These are phyloP conservation scores for Lacerta viridis DNA, from an alignment of 2,797 vertebrate species.

Conservation along the genomic window DNA sequence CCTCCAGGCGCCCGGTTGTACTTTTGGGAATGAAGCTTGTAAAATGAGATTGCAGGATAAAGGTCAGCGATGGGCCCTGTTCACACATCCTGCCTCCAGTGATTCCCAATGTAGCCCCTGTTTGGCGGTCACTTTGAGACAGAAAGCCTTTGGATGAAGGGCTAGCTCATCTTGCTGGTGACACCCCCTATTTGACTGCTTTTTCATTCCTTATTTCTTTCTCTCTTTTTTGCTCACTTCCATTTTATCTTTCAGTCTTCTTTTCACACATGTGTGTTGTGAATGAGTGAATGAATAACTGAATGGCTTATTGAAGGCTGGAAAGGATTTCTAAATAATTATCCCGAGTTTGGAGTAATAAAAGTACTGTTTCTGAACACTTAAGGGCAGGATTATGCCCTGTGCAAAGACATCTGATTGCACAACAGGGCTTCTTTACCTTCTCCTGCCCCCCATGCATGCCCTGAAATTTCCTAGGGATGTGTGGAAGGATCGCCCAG, in stretches of 20 bases:
- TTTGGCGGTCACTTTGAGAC: background rate
- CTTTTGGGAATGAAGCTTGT: constrained; percentile 20
- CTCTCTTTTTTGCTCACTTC: too few relatives aligned
- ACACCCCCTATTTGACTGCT: background rate
- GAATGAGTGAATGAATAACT: too few relatives aligned
- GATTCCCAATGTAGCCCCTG: background rate
- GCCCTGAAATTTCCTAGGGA: too few relatives aligned
- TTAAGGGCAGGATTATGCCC: too few relatives aligned
- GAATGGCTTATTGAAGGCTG: background rate
- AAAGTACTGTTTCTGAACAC: background rate
- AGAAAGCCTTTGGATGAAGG: background rate
- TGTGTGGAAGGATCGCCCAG: too few relatives aligned
- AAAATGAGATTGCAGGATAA: constrained; percentile 34
- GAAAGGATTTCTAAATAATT: background rate
- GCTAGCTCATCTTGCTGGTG: background rate
- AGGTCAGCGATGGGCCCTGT: background rate
- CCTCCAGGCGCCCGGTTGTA: background rate
- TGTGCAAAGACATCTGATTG: too few relatives aligned
- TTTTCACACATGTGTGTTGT: background rate
- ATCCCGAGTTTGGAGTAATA: background rate
- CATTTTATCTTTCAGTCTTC: background rate
- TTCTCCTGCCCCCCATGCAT: too few relatives aligned
- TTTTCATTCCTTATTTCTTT: background rate
- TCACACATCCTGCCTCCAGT: background rate
- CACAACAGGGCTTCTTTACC: too few relatives aligned